Base-by-base conservation (phyloP, 2,797 vertebrate species). In the Pitangus sulphuratus region DNA sequence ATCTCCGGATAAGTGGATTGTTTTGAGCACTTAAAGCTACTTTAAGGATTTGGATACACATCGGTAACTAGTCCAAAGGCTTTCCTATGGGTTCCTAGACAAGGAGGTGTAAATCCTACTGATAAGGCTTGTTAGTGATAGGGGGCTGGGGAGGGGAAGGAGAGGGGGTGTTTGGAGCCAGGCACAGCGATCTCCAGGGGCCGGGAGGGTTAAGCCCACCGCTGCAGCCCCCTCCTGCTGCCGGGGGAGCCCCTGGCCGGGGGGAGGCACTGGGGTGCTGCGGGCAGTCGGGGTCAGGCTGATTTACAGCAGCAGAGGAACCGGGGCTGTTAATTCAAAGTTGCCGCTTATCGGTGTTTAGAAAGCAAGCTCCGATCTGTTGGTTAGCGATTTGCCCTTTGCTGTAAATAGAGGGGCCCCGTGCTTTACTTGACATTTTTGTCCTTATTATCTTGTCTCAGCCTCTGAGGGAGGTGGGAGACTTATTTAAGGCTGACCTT, bases 121-220 rank as follows among this genome's bases (percentile, higher is more conserved):
- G 97, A 97, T 97, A 97, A 97, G 92, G 75, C 87, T 91, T 95
- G 93, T 95, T 97, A 96, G 90, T 93, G 91, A 95, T 97, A 96
- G n/a, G 77, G 65, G 50, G 62, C 79, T 90, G 75, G 57, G 77
- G 66, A 81, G 64, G 76, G 60, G 42, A n/a, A 66, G 70, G 35
- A 13, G 10, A 9, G 21, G 53, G 88, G 26, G 4, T 14, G 25
- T 48, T 79, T 57, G 83, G 97, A 97, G 95, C 90, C 93, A 95
- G 94, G 96, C 93, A 97, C 94, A 74, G 45, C 50, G 61, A 96
- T 96, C 93, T 88, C 96, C 7, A 0, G 21, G 68, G 92, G 66
- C 79, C 2, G 1, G 61, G 48, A 95, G 64, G 82, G 75, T 64
- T 62, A 69, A 94, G 88, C 78, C 54, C 37, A 1, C 33, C 8